A percentile compares a stretch with the other conserved stretches of the same genome.
phyloP scores from a whole-genome alignment of 2,113 vertebrate species.

The Craseonycteris thonglongyai region DNA sequence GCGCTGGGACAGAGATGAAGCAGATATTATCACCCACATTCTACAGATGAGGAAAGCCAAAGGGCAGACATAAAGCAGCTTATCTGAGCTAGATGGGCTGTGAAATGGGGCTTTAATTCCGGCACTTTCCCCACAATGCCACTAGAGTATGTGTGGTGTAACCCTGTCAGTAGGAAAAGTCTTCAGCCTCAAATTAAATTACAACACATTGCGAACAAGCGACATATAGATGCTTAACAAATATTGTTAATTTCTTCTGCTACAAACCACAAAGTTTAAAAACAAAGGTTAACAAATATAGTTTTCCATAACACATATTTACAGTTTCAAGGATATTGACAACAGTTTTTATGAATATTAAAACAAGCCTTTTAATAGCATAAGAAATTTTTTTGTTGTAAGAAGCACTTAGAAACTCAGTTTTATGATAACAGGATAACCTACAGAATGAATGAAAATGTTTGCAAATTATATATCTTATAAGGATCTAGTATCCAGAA shows the following conservation, averaged over 20 bases:
- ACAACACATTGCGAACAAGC: neutral
- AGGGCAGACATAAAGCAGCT: neutral
- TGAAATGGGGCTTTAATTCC: neutral
- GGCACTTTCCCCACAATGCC: neutral
- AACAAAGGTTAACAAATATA: neutral
- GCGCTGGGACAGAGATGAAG: neutral
- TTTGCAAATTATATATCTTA: neutral
- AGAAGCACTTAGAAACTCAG: neutral
- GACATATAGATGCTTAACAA: neutral
- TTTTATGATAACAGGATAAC: neutral
- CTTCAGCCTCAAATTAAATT: neutral
- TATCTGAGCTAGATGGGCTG: neutral
- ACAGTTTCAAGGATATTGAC: neutral
- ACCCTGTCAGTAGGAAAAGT: neutral
- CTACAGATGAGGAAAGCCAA: neutral
- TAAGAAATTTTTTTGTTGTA: neutral
- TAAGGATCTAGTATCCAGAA: neutral
- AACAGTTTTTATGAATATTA: neutral
- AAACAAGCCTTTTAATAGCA: neutral
- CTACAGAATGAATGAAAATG: neutral
- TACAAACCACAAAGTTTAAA: neutral
- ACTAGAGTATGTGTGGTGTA: neutral
- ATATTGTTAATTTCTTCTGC: neutral
- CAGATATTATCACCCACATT: neutral
- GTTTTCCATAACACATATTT: neutral